Conservation (phyloP, 2,888 invertebrate genomes). For the Amitus sp. region DNA sequence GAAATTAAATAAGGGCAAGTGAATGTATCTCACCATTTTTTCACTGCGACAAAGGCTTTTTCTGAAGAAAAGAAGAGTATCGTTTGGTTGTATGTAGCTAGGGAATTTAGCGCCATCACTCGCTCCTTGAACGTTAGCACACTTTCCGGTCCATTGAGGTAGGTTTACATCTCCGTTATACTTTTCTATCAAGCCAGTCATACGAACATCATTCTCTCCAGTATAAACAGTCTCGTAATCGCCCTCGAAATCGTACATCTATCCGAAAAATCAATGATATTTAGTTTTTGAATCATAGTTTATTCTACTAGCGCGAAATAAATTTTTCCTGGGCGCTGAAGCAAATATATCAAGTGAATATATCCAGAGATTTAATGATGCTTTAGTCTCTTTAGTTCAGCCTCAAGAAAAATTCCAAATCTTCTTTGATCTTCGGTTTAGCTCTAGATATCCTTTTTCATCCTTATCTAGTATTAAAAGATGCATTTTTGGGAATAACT, state of each 20-base stretch:
- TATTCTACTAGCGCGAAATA: too few species aligned
- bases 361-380: too few species aligned
- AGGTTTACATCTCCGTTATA: slow-evolving; percentile 78
- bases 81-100: slow-evolving; percentile 75
- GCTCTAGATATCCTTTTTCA: too few species aligned
- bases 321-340: too few species aligned
- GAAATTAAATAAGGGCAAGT: too few species aligned
- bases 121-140: slow-evolving; percentile 79
- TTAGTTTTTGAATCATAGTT: too few species aligned
- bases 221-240: slow-evolving; percentile 84
- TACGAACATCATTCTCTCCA: slow-evolving; percentile 72
- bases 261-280: slow-evolving; percentile 22
- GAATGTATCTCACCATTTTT: slow-evolving; percentile 78
- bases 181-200: slow-evolving; percentile 79
- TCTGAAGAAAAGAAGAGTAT: slow-evolving; percentile 79
- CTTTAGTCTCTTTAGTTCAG: too few species aligned
- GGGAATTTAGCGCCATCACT: slow-evolving; percentile 89
- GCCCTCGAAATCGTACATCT: slow-evolving; percentile 88
- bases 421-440: too few species aligned
- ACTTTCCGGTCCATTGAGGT: slow-evolving; percentile 83
- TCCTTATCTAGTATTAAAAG: too few species aligned
- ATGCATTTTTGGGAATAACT: too few species aligned
- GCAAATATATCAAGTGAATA: too few species aligned
- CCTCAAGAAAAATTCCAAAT: too few species aligned
- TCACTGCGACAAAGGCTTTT: slow-evolving; percentile 89